Evolutionary conservation across 2,797 vertebrate genomes (phyloP), one percentile per base, ranked within the genome.

Genomic region (Pipistrellus nathusii): DNA sequence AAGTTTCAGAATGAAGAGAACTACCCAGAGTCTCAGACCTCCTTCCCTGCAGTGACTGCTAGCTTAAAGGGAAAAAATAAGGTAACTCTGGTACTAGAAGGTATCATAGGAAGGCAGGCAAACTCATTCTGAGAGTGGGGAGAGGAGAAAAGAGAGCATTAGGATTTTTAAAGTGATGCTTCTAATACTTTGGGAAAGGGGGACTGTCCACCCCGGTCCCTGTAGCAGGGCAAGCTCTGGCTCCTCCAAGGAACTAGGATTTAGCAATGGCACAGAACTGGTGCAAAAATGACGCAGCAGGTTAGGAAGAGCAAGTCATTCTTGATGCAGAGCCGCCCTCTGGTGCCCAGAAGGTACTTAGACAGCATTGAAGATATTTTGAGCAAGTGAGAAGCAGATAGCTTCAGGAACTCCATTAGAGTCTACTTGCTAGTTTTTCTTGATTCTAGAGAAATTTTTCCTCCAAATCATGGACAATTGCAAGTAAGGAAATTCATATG

Each of bases 251-350:
- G 30, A 85, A 38, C 59, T 27, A n/a, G 30, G 8, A 72, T 57
- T 35, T 25, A 88, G 38, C 53, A n/a, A 5, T 7, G 10, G 1
- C 38, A 73, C 7, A 73, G 25, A 86, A 11, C 44, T 27, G 35
- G 13, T 68, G 53, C 41, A 32, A 76, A 76, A 62, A 35, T 17
- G 51, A 87, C 1, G 3, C 35, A 73, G 35, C 32, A 14, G 1
- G 35, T 2, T 0, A 55, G 17, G 6, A 38, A 53, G 6, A 83
- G 12, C 12, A 2, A 38, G 7, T 68, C 41, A 46, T 96, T 86
- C 66, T 85, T n/a, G 17, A 66, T 94, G 68, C 35, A 23, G 30
- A 83, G 1, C 7, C 72, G 75, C 92, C 92, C 41, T 94, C 97
- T 97, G 4, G 83, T 91, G 92, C 17, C 21, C 69, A 21, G 1